A percentile compares a stretch with the other conserved stretches of the same genome.
Conservation (phyloP, 2,797 vertebrate genomes). For the Loris lydekkerianus region DNA sequence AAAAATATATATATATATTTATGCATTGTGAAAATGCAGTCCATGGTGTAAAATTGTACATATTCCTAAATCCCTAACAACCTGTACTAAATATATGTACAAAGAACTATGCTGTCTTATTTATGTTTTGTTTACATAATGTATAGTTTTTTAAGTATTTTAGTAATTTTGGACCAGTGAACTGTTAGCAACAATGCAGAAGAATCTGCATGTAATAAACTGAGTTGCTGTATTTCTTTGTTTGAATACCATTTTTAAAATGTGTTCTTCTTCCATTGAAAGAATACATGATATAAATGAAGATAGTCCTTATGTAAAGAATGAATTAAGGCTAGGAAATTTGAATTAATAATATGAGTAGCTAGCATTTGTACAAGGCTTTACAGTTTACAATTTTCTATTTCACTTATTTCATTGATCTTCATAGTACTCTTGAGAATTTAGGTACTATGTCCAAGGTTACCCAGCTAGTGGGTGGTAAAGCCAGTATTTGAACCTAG, state of each 20-base stretch:
- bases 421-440: constrained; percentile 36
- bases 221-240: constrained; percentile 89
- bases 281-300: constrained; percentile 67
- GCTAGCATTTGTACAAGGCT: not conserved
- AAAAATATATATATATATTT: constrained; percentile 86
- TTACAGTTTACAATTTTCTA: constrained; percentile 2
- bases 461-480: not conserved
- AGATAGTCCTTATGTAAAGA: constrained; percentile 35
- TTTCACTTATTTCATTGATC: not conserved
- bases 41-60: constrained; percentile 91
- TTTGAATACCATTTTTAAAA: constrained; percentile 85
- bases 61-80: constrained; percentile 90
- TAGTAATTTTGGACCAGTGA: constrained; percentile 95
- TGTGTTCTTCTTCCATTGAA: constrained; percentile 60
- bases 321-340: constrained; percentile 57
- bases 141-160: constrained; percentile 96
- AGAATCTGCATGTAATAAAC: constrained; percentile 95
- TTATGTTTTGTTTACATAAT: constrained; percentile 96
- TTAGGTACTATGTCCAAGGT: not conserved
- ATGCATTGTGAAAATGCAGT: constrained; percentile 90
- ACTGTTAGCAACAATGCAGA: constrained; percentile 93
- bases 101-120: constrained; percentile 93
- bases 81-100: constrained; percentile 92
- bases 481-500: not conserved
- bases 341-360: constrained; percentile 2